phyloP scores from a whole-genome alignment of 2,113 vertebrate genomes.

The Acanthochromis polyacanthus region DNA sequence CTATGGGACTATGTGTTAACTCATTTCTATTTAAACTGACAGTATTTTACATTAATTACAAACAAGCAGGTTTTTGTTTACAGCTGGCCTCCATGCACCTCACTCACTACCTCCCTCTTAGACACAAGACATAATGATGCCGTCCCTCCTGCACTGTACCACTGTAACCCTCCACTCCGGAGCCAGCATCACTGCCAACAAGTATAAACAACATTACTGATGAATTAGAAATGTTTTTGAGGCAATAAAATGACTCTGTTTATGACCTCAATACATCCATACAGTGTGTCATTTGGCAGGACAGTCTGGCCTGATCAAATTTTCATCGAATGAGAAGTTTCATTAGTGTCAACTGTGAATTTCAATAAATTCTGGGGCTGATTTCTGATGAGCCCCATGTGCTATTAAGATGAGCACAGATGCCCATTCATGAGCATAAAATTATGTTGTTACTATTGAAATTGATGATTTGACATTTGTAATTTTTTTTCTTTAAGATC shows the following conservation, averaged over 20 bases:
- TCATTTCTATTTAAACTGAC: background rate
- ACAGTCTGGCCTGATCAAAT: too few species aligned
- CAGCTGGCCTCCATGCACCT: background rate
- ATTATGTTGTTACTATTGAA: background rate
- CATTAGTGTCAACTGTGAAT: slow-evolving; percentile 1
- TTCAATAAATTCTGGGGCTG: background rate
- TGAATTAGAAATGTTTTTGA: background rate
- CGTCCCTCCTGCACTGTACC: background rate
- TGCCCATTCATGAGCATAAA: background rate
- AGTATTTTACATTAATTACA: background rate
- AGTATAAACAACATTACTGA: background rate
- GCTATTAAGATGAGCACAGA: background rate
- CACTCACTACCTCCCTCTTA: background rate
- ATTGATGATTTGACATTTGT: too few species aligned
- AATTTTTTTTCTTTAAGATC: too few species aligned
- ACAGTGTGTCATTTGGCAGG: too few species aligned
- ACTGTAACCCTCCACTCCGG: background rate
- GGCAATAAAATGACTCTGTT: background rate
- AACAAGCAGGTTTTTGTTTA: background rate
- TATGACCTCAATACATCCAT: background rate
- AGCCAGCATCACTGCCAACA: background rate
- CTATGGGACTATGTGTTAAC: too few species aligned
- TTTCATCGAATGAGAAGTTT: background rate
- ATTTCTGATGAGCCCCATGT: background rate
- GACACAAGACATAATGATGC: background rate